phyloP scores from a whole-genome alignment of 2,113 vertebrate species.

The Orthonyx spaldingii region DNA sequence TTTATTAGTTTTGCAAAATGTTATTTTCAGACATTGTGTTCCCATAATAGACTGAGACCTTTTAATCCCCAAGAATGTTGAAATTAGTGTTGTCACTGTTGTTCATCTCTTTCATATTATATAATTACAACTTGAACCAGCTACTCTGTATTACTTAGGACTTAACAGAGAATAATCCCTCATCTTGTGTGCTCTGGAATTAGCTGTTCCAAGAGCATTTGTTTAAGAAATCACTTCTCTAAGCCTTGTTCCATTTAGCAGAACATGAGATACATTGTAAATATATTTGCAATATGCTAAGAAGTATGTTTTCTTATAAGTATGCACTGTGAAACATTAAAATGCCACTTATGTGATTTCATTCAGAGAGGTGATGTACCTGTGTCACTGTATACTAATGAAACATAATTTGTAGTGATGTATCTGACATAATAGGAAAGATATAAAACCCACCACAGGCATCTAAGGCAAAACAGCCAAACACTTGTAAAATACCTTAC shows the following conservation, averaged over 20 bases:
- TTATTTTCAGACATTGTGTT: neutral
- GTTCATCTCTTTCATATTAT: constrained; percentile 32
- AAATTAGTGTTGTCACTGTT: constrained; percentile 27
- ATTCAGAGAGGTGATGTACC: neutral
- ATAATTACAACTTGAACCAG: constrained; percentile 51
- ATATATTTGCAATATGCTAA: neutral
- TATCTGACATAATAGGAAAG: neutral
- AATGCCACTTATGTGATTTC: neutral
- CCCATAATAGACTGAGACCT: neutral
- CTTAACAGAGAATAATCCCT: constrained; percentile 53
- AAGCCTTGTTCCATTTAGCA: constrained; percentile 37
- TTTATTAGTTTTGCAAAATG: constrained; percentile 7
- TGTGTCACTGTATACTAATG: neutral
- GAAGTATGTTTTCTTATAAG: neutral
- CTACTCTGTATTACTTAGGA: constrained; percentile 48
- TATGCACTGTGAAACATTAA: neutral
- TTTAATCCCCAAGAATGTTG: neutral
- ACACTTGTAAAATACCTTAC: neutral
- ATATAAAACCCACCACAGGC: neutral
- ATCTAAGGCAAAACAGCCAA: neutral
- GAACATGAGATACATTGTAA: neutral
- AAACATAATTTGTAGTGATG: neutral
- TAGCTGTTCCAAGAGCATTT: constrained; percentile 56
- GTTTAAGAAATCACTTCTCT: constrained; percentile 52
- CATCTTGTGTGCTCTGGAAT: constrained; percentile 50